A percentile compares a stretch with the other conserved stretches of the same genome.
Evolutionary conservation across 1,140 invertebrate species (phyloP).

Genomic region (Epicauta chinensis): DNA sequence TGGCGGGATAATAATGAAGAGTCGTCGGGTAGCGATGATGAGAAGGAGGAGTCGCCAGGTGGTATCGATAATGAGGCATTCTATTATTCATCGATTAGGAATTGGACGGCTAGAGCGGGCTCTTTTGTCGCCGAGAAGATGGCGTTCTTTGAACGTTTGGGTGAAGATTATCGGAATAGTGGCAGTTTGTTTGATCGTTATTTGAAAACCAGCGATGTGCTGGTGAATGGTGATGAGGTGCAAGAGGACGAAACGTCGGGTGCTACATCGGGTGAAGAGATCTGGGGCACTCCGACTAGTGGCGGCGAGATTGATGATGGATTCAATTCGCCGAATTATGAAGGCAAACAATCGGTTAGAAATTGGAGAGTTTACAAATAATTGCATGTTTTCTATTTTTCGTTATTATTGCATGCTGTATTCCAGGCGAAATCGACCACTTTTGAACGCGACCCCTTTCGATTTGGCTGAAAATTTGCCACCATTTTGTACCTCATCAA

Average conservation of each 20-base stretch:
- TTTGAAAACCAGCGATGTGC: constrained; percentile 43
- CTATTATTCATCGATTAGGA: constrained; percentile 41
- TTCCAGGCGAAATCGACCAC: no score
- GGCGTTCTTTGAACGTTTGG: constrained; percentile 57
- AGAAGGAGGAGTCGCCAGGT: constrained; percentile 40
- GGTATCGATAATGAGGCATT: constrained; percentile 43
- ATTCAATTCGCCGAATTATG: constrained; percentile 56
- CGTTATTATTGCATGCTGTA: no score
- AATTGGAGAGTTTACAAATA: constrained; percentile 10
- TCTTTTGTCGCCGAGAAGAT: constrained; percentile 75
- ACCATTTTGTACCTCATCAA: no score
- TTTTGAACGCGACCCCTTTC: no score
- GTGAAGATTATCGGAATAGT: constrained; percentile 52
- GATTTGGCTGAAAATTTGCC: no score
- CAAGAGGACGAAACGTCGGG: constrained; percentile 67
- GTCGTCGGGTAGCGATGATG: constrained; percentile 46
- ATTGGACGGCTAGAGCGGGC: constrained; percentile 71
- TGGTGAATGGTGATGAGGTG: constrained; percentile 46
- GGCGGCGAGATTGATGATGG: constrained; percentile 69
- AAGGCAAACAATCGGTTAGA: constrained; percentile 56
- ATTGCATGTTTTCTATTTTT: constrained; percentile 1
- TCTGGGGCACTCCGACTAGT: constrained; percentile 79
- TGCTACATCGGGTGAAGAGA: constrained; percentile 72
- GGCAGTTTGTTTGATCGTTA: constrained; percentile 52
- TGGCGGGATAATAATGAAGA: constrained; percentile 29